A percentile compares a stretch with the other conserved stretches of the same genome.
Conservation (phyloP, 2,113 vertebrate species). For the Trogon surrucura region DNA sequence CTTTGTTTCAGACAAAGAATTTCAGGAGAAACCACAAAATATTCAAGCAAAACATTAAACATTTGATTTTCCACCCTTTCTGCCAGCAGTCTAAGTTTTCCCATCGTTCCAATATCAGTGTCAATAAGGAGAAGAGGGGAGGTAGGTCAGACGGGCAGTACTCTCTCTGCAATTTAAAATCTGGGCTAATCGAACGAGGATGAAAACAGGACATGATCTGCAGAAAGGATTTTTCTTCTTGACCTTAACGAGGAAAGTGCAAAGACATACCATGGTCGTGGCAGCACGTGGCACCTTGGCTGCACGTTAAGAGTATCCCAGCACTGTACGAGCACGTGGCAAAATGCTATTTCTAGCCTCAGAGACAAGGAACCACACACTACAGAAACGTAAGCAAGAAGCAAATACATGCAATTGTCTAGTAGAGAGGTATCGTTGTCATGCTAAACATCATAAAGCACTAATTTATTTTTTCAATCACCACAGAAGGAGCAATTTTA, state of each 20-base stretch:
- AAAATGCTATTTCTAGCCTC: background rate
- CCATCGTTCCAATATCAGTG: constrained; percentile 38
- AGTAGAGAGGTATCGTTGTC: background rate
- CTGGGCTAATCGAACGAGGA: background rate
- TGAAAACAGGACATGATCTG: background rate
- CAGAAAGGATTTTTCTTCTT: background rate
- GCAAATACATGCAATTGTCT: background rate
- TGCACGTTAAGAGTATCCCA: fast-evolving
- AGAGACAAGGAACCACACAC: background rate
- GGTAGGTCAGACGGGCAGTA: background rate
- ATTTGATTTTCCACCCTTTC: constrained; percentile 64
- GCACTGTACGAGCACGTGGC: background rate
- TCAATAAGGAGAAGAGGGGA: background rate
- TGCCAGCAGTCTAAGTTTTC: constrained; percentile 53
- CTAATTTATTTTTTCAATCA: background rate
- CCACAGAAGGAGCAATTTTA: background rate
- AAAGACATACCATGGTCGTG: background rate
- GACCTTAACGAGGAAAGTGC: background rate
- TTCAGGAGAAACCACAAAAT: constrained; percentile 70
- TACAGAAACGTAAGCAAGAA: background rate
- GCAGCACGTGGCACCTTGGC: background rate
- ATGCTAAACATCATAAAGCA: background rate
- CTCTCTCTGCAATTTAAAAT: background rate
- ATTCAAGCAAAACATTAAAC: constrained; percentile 69
- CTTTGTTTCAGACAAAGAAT: constrained; percentile 69